Conservation (phyloP, 2,113 vertebrate species). For the Alosa alosa region DNA sequence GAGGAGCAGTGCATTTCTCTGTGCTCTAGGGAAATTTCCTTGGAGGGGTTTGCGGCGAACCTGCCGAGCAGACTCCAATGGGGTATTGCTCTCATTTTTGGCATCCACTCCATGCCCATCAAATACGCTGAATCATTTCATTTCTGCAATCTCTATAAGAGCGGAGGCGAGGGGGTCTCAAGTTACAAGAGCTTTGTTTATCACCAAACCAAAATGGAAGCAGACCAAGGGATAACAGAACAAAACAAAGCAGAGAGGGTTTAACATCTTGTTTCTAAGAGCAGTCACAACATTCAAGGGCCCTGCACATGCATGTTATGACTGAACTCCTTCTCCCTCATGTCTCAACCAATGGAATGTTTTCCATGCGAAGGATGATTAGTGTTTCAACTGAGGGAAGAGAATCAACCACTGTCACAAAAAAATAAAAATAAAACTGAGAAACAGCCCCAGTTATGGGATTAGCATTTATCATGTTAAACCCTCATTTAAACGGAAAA, state of each 20-base stretch:
- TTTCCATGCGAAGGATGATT: conserved; percentile 18
- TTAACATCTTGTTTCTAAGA: conserved; percentile 10
- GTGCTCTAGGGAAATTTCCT: neutral
- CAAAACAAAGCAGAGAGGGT: neutral
- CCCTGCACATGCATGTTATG: conserved; percentile 31
- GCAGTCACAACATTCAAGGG: conserved; percentile 29
- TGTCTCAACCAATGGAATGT: conserved; percentile 33
- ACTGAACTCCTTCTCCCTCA: conserved; percentile 21
- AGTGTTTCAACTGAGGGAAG: neutral
- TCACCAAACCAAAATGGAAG: neutral
- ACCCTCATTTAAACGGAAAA: neutral
- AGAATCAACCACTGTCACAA: neutral
- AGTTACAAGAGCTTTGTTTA: conserved; percentile 32
- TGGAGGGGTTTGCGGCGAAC: neutral
- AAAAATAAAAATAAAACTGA: neutral
- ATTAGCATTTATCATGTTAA: neutral
- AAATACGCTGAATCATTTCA: conserved; percentile 29
- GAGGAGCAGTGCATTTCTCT: neutral
- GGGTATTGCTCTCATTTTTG: neutral
- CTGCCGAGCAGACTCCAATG: conserved; percentile 2
- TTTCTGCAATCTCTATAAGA: conserved; percentile 32
- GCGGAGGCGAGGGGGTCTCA: conserved; percentile 1
- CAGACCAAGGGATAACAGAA: neutral
- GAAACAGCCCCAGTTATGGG: neutral
- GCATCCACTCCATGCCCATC: neutral